Conservation (phyloP, 2,797 vertebrate genomes). For the Pangasius krempfi region DNA sequence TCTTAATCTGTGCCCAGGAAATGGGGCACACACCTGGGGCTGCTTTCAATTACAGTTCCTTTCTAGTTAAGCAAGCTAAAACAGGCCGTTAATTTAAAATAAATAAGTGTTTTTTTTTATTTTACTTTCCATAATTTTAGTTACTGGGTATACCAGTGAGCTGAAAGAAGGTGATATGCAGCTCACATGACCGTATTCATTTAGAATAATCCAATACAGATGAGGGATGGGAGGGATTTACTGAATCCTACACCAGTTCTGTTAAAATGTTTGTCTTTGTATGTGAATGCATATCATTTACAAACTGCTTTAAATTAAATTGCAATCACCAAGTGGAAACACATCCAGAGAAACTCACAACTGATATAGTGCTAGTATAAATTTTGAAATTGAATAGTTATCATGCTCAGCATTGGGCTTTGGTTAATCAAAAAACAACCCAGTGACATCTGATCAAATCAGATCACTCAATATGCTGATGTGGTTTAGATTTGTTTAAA, state of each 20-base stretch:
- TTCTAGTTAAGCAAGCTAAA: constrained; percentile 2
- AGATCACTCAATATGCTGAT: not conserved
- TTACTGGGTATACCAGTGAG: not conserved
- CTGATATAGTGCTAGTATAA: not conserved
- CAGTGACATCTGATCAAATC: not conserved
- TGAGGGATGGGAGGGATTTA: not conserved
- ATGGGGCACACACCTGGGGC: not conserved
- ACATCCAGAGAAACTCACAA: not conserved
- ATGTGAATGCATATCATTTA: not conserved
- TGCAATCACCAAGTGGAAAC: not conserved
- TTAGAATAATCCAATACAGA: not conserved
- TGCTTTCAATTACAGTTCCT: constrained; percentile 8
- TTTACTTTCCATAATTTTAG: not conserved
- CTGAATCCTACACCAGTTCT: not conserved
- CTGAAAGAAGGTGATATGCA: no score
- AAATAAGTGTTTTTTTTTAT: not conserved
- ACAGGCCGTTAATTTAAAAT: not conserved
- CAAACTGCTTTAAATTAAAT: not conserved
- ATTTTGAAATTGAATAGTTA: not conserved
- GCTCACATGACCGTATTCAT: not conserved
- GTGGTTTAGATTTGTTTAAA: not conserved
- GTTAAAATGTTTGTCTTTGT: not conserved
- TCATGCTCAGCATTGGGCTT: not conserved
- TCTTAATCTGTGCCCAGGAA: not conserved
- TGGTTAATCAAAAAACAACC: not conserved